phyloP scores from a whole-genome alignment of 2,888 invertebrate genomes.

The Elysia crispata region DNA sequence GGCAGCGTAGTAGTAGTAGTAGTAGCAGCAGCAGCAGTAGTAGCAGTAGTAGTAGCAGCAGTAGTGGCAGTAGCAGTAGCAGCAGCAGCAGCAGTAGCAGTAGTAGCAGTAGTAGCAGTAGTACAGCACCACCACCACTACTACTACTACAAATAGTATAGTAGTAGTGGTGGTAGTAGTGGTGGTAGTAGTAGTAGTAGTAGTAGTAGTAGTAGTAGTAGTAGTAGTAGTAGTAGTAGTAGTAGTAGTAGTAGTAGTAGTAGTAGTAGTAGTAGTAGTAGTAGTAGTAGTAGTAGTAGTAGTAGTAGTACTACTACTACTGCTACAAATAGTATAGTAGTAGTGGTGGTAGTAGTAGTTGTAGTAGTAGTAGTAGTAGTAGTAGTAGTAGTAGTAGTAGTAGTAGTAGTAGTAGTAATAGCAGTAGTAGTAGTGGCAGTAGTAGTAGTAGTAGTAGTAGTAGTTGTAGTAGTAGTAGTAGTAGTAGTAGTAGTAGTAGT shows the following conservation, averaged over 20 bases:
- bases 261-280: not conserved
- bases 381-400: constrained; percentile 33
- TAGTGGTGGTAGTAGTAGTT: not conserved
- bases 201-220: constrained; percentile 9
- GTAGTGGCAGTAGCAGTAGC: no score
- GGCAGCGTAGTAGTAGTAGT: constrained; percentile 22
- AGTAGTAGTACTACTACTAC: not conserved
- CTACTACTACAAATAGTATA: no score
- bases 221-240: constrained; percentile 18
- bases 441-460: constrained; percentile 38
- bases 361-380: constrained; percentile 24
- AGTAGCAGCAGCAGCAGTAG: constrained; percentile 20
- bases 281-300: constrained; percentile 17
- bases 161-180: constrained; percentile 25
- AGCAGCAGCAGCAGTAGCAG: constrained; percentile 9
- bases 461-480: constrained; percentile 34
- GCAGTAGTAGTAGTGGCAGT: constrained; percentile 34
- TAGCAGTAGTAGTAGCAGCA: constrained; percentile 24
- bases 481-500: constrained; percentile 32
- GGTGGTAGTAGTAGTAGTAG: constrained; percentile 23
- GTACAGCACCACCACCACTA: no score
- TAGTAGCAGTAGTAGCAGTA: no score
- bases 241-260: constrained; percentile 6
- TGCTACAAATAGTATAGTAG: not conserved
- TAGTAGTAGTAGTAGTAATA: constrained; percentile 31